phyloP scores from a whole-genome alignment of 2,113 vertebrate species.

The Ochotona curzoniae region DNA sequence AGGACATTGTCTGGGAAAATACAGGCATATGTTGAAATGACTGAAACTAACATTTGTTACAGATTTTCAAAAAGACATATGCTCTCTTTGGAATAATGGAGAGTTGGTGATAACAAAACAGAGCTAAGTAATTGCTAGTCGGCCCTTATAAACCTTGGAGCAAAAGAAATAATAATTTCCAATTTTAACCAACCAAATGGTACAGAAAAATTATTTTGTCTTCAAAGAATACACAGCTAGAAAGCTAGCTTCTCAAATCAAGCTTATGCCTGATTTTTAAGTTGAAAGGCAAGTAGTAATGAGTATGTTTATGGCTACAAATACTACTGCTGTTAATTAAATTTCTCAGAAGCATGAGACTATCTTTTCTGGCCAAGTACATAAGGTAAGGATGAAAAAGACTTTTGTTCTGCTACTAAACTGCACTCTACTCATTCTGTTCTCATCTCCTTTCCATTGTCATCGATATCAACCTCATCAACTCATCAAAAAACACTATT shows the following conservation, averaged over 20 bases:
- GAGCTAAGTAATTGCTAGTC: background rate
- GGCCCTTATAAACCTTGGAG: background rate
- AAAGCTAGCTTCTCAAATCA: background rate
- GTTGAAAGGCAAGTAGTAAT: background rate
- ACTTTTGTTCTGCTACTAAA: constrained; percentile 8
- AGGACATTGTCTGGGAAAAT: background rate
- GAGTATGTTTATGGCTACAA: background rate
- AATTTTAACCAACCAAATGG: background rate
- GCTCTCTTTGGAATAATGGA: background rate
- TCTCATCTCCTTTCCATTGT: constrained; percentile 46
- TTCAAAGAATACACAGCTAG: background rate
- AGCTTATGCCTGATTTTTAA: background rate
- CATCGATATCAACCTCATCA: constrained; percentile 53
- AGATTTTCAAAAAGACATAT: background rate
- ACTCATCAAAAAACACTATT: constrained; percentile 60
- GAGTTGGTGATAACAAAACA: background rate
- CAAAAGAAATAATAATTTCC: constrained; percentile 8
- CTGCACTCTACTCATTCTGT: constrained; percentile 47
- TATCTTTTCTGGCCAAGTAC: background rate
- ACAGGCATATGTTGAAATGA: background rate
- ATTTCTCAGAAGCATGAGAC: background rate
- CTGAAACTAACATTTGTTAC: background rate
- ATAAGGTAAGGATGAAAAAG: background rate
- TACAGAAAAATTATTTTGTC: background rate
- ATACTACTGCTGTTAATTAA: background rate